Evolutionary conservation across 2,888 invertebrate species (phyloP), one percentile per base, ranked within the genome.

Genomic region (Anarsia innoxiella): DNA sequence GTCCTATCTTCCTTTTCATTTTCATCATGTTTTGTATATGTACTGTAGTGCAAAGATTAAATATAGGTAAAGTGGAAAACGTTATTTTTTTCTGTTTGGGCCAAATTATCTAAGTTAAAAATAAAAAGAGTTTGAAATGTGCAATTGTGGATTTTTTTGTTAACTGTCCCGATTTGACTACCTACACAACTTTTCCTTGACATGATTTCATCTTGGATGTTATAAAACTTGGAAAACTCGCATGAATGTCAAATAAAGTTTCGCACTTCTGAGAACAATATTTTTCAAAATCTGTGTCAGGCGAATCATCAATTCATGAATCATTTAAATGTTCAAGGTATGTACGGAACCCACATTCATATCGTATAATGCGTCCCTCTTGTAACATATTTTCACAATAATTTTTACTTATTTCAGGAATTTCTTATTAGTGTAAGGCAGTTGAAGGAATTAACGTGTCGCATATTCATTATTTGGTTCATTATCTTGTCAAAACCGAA

Each of bases 391-490:
- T n/a, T n/a, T n/a, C n/a, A n/a, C n/a, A n/a, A n/a, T n/a, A n/a
- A n/a, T n/a, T n/a, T n/a, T n/a, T n/a, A n/a, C n/a, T n/a, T n/a
- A n/a, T n/a, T n/a, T n/a, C n/a, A n/a, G n/a, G n/a, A n/a, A n/a
- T n/a, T n/a, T n/a, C n/a, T 19, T 23, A 23, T 11, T 10, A 10
- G 28, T 28, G 29, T 32, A 32, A 40, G 15, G 31, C 23, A n/a
- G 19, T 26, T 36, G 36, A 33, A 37, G 49, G 52, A n/a, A 53
- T 60, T 53, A 55, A 44, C 41, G n/a, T 45, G 42, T 51, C 62
- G 47, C 53, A 65, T 68, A 67, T 65, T 65, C 53, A 65, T 63
- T 39, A 51, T 45, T 40, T 29, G n/a, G n/a, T n/a, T n/a, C n/a
- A 39, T 48, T 44, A 41, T 41, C 46, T 35, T 29, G 44, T 43